Conservation (phyloP, 2,113 vertebrate genomes). For the Labeo catla region DNA sequence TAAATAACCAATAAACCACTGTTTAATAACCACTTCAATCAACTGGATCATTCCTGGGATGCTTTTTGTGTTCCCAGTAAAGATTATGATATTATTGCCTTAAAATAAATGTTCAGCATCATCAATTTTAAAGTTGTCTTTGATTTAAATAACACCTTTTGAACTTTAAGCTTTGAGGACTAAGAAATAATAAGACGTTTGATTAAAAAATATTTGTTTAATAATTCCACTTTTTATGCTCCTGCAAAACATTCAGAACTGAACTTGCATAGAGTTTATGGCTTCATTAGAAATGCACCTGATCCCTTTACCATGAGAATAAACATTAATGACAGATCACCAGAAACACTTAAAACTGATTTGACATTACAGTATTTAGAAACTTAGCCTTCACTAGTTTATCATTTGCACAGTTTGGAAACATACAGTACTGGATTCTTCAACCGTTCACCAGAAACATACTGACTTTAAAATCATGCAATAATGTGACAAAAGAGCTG, state of each 20-base stretch:
- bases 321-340: background rate
- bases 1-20: too few relatives aligned
- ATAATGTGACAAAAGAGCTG: background rate
- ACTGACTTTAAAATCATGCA: background rate
- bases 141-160: too few relatives aligned
- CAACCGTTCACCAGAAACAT: background rate
- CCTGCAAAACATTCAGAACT: background rate
- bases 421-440: background rate
- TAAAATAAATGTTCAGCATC: too few relatives aligned
- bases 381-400: background rate
- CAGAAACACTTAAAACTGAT: background rate
- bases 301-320: background rate
- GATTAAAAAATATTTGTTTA: background rate
- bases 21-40: too few relatives aligned
- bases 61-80: too few relatives aligned
- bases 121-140: too few relatives aligned
- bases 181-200: background rate
- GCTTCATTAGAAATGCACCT: background rate
- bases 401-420: constrained; percentile 11
- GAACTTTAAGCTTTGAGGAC: too few relatives aligned
- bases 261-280: background rate
- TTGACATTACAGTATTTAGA: background rate
- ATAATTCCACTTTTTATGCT: background rate
- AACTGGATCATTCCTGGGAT: too few relatives aligned
- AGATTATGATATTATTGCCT: too few relatives aligned